Percentiles rank a stretch among this genome's conserved stretches.
phyloP scores from a whole-genome alignment of 2,113 vertebrate species.

The Perognathus longimembris region DNA sequence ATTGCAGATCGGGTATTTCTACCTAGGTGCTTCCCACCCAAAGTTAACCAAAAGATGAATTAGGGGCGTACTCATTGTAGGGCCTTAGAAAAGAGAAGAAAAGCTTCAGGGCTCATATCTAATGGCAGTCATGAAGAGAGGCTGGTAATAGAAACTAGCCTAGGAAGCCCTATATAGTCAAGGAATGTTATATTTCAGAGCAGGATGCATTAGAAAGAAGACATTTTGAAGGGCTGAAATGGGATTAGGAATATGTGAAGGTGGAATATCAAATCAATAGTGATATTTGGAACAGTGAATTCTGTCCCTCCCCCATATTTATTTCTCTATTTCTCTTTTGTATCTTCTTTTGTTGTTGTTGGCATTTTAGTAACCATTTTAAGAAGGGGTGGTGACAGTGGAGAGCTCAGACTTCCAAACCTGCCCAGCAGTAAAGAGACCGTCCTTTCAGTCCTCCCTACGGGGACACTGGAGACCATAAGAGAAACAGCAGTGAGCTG shows the following conservation, averaged over 20 bases:
- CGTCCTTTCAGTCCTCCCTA: background rate
- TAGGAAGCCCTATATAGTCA: background rate
- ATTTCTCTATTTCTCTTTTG: background rate
- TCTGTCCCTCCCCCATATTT: background rate
- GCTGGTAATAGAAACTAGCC: background rate
- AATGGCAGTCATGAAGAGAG: background rate
- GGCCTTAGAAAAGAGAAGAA: background rate
- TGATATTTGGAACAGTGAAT: background rate
- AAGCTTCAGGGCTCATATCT: background rate
- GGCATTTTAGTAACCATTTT: background rate
- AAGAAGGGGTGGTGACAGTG: background rate
- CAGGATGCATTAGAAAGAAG: background rate
- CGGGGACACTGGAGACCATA: background rate
- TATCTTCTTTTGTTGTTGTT: background rate
- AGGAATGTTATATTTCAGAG: background rate
- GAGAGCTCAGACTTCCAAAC: background rate
- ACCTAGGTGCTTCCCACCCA: background rate
- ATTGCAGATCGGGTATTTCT: slow-evolving; percentile 6
- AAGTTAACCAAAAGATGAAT: background rate
- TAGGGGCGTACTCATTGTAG: background rate
- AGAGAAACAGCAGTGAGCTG: background rate
- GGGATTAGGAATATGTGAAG: background rate
- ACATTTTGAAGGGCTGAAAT: background rate
- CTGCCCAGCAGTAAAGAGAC: background rate
- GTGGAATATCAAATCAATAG: background rate